Evolutionary conservation across 2,888 invertebrate species (phyloP).

Genomic region (Balanococcus diminutus): DNA sequence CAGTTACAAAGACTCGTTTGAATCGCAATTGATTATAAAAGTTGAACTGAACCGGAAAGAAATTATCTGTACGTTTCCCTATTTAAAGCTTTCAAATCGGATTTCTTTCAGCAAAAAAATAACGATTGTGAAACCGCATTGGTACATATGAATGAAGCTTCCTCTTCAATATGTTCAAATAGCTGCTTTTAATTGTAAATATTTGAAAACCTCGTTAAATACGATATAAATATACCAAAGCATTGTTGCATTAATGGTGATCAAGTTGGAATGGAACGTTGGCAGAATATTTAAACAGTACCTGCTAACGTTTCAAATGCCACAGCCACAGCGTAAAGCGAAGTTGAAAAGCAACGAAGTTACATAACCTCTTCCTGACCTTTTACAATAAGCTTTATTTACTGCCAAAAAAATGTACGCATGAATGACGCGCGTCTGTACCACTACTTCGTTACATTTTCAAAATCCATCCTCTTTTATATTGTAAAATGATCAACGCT

Average conservation of each 20-base stretch:
- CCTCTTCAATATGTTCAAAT: neutral
- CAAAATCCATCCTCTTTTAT: slow-evolving; percentile 1
- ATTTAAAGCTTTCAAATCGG: neutral
- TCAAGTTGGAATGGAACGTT: neutral
- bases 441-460: slow-evolving; percentile 9
- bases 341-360: slow-evolving; percentile 1
- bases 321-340: neutral
- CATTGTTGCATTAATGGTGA: slow-evolving; percentile 17
- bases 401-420: neutral
- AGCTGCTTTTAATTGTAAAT: slow-evolving; percentile 13
- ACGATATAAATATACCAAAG: slow-evolving; percentile 4
- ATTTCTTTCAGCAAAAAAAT: neutral
- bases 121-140: neutral
- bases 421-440: neutral
- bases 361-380: slow-evolving; percentile 13
- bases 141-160: neutral
- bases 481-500: neutral
- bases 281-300: slow-evolving; percentile 1
- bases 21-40: neutral
- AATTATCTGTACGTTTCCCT: neutral
- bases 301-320: slow-evolving; percentile 5
- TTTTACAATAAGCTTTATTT: slow-evolving; percentile 11
- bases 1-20: neutral
- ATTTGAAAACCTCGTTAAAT: slow-evolving; percentile 13
- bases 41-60: neutral